Conservation (phyloP, 35 echinoderm and acorn worm species). For the Apostichopus japonicus region DNA sequence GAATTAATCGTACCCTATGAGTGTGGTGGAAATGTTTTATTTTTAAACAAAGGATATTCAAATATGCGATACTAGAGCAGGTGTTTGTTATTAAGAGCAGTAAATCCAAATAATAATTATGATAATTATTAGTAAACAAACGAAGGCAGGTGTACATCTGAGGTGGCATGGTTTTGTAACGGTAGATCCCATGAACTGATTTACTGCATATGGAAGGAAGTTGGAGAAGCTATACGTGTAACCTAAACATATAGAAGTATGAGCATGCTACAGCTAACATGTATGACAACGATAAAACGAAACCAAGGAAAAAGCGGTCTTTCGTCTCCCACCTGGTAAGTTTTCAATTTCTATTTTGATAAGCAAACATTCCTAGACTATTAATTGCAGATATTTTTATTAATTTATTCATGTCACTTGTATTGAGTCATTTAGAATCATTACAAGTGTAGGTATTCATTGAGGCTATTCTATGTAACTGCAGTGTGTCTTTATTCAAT, state of each 20-base stretch:
- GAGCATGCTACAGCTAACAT: neutral
- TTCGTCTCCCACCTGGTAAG: neutral
- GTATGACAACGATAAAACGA: constrained; percentile 1
- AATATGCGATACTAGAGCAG: neutral
- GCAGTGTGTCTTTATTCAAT: no score
- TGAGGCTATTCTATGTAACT: no score
- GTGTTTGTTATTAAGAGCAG: neutral
- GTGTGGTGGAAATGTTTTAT: no score
- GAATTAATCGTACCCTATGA: no score
- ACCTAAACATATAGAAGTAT: neutral
- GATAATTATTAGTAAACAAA: neutral
- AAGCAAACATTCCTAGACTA: neutral
- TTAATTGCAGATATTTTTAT: neutral
- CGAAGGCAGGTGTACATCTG: neutral
- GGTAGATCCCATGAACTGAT: neutral
- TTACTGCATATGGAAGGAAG: neutral
- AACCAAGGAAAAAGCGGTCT: neutral
- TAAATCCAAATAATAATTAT: neutral
- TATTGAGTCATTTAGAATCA: neutral
- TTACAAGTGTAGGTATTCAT: no score
- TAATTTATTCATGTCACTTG: neutral
- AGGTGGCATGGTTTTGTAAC: neutral
- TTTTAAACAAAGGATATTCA: no score
- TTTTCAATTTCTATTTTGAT: neutral
- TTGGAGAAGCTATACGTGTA: neutral